phyloP scores from a whole-genome alignment of 2,113 vertebrate genomes.

The Paraplagusia blochii region DNA sequence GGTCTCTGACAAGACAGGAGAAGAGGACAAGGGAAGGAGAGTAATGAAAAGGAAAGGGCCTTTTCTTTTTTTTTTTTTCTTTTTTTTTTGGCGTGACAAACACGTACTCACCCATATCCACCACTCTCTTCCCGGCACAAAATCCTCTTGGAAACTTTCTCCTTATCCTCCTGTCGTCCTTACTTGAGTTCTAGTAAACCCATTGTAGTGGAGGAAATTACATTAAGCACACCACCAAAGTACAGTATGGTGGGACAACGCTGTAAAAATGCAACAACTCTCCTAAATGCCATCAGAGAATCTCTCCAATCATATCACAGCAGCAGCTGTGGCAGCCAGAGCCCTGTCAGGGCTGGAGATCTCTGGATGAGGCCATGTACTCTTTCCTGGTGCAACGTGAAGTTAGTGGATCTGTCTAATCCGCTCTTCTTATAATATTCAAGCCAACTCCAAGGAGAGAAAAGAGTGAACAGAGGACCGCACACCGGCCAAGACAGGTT shows the following conservation, averaged over 20 bases:
- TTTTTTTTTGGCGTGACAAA: slow-evolving; percentile 21
- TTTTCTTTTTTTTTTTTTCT: slow-evolving; percentile 4
- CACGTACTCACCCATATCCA: slow-evolving; percentile 24
- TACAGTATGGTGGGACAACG: slow-evolving; percentile 25
- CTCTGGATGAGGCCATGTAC: slow-evolving; percentile 20
- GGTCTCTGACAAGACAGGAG: slow-evolving; percentile 9
- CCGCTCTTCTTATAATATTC: too few species aligned
- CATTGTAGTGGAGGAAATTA: slow-evolving; percentile 20
- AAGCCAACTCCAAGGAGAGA: too few species aligned
- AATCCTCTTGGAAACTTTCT: slow-evolving; percentile 27
- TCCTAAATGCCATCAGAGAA: slow-evolving; percentile 36
- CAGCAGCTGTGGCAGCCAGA: slow-evolving; percentile 24
- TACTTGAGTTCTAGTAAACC: slow-evolving; percentile 17
- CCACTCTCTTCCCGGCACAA: slow-evolving; percentile 14
- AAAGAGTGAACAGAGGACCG: too few species aligned
- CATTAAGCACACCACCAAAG: slow-evolving; percentile 39
- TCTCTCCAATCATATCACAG: slow-evolving; percentile 19
- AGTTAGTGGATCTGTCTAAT: slow-evolving; percentile 32
- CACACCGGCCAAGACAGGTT: too few species aligned
- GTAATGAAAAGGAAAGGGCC: background rate
- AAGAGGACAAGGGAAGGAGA: slow-evolving; percentile 1
- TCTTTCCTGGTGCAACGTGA: slow-evolving; percentile 13
- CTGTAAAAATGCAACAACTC: slow-evolving; percentile 10
- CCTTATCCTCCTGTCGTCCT: slow-evolving; percentile 6
- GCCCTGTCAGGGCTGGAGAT: slow-evolving; percentile 24